phyloP scores from a whole-genome alignment of 1,140 invertebrate genomes.

The Monochamus saltuarius region DNA sequence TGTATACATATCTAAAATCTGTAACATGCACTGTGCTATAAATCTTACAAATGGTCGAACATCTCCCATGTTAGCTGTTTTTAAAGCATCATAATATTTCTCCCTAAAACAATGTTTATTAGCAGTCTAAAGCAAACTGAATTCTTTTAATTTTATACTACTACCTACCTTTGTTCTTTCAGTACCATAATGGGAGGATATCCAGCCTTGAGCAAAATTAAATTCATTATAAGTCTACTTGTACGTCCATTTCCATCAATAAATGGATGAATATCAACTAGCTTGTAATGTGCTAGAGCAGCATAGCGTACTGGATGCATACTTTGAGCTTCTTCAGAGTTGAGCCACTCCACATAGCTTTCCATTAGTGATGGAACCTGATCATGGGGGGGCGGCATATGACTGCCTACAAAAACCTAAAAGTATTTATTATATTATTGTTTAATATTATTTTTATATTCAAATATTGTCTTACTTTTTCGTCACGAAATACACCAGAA shows the following conservation, averaged over 20 bases:
- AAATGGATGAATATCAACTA: slow-evolving; percentile 94
- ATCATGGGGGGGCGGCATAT: slow-evolving; percentile 81
- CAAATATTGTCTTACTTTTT: slow-evolving; percentile 32
- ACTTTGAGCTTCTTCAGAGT: slow-evolving; percentile 79
- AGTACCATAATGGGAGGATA: slow-evolving; percentile 95
- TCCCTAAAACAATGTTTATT: slow-evolving; percentile 50
- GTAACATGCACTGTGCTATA: slow-evolving; percentile 91
- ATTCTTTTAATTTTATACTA: neutral
- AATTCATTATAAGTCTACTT: slow-evolving; percentile 92
- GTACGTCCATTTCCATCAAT: slow-evolving; percentile 94
- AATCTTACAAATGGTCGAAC: slow-evolving; percentile 92
- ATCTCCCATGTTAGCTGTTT: slow-evolving; percentile 89
- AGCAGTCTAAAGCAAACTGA: neutral
- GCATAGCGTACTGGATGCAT: slow-evolving; percentile 91
- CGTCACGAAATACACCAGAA: slow-evolving; percentile 73
- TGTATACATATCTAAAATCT: slow-evolving; percentile 90
- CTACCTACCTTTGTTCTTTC: slow-evolving; percentile 76
- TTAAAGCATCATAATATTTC: slow-evolving; percentile 83
- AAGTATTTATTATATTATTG: slow-evolving; percentile 13
- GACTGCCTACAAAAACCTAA: slow-evolving; percentile 92
- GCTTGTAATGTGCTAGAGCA: slow-evolving; percentile 92
- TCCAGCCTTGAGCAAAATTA: slow-evolving; percentile 96
- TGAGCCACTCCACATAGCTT: slow-evolving; percentile 87
- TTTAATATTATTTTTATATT: neutral
- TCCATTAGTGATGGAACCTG: slow-evolving; percentile 82